Evolutionary conservation across 2,888 invertebrate species (phyloP), one percentile per base, ranked within the genome.

Genomic region (Neuroscelio doddi): DNA sequence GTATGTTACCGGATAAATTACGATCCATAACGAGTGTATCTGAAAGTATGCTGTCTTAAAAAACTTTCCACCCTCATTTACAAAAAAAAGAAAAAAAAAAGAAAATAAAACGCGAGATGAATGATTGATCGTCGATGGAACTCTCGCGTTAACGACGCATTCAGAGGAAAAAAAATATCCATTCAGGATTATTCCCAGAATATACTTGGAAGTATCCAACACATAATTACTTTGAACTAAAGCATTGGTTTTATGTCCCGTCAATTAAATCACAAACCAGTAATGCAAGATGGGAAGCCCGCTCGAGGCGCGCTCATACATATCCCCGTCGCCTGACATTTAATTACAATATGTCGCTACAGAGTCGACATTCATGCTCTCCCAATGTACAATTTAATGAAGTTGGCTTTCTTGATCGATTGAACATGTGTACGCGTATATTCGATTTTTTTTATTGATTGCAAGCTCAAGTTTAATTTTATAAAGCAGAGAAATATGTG

Each of bases 181-280:
- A 65, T 49, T 56, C 44, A 58, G 49, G 45, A 44, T 58, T 52
- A 51, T 52, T 62, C 45, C 58, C 56, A 56, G 53, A 52, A 47
- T 53, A 56, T 65, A 65, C 64, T 65, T 57, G 46, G 55, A 68
- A 56, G 58, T 65, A 59, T 58, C 55, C 62, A 67, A 62, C 64
- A 58, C 61, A 68, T 59, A 61, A 59, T 46, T 55, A 47, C 42
- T 27, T 51, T 55, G 46, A 57, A 52, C 52, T 36, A 58, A 67
- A 63, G 64, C 64, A 44, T 56, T 44, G 68, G n/a, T 26, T 64
- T 65, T 45, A 55, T 44, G 65, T 50, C 61, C 61, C 51, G 63
- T 63, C 63, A 63, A 56, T 64, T 57, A 64, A 64, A 39, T 64
- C 52, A 57, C 57, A 57, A 64, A 64, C 57, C 57, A 64, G 52